These are phyloP conservation scores for Stegana nigrithorax DNA, from an alignment of 2,888 invertebrate species.

Conservation along the genomic window DNA sequence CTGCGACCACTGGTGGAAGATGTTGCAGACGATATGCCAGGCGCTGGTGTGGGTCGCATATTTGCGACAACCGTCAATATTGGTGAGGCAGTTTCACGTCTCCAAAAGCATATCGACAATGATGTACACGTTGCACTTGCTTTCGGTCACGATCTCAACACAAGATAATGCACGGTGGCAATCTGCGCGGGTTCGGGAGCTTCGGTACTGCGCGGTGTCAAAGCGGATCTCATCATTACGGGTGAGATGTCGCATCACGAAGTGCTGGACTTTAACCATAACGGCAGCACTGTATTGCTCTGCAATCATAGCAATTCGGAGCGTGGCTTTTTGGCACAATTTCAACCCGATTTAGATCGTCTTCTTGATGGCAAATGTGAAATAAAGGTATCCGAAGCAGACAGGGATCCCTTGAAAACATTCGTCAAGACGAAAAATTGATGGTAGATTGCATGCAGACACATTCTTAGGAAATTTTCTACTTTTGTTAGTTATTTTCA, in stretches of 20 bases:
- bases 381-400: slow-evolving; percentile 78
- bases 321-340: slow-evolving; percentile 81
- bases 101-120: slow-evolving; percentile 76
- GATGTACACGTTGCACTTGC: slow-evolving; percentile 82
- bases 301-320: slow-evolving; percentile 96
- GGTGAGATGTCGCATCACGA: slow-evolving; percentile 97
- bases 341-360: slow-evolving; percentile 68
- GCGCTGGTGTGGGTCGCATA: slow-evolving; percentile 73
- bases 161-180: slow-evolving; percentile 75
- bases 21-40: slow-evolving; percentile 28
- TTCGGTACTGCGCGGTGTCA: slow-evolving; percentile 78
- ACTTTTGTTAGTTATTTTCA: background rate
- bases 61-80: slow-evolving; percentile 72
- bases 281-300: slow-evolving; percentile 82
- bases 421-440: slow-evolving; percentile 42
- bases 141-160: slow-evolving; percentile 63
- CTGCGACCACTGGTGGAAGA: slow-evolving; percentile 51
- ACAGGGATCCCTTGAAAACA: slow-evolving; percentile 82
- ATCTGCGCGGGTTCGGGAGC: slow-evolving; percentile 92
- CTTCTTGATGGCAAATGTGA: slow-evolving; percentile 68
- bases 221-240: slow-evolving; percentile 86
- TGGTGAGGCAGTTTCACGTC: slow-evolving; percentile 73
- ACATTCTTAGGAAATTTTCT: background rate
- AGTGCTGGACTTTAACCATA: slow-evolving; percentile 85
- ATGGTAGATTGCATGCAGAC: background rate